Percentiles rank a stretch among this genome's conserved stretches.
Conservation (phyloP, 2,113 vertebrate genomes). For the Rhinolophus ferrumequinum region DNA sequence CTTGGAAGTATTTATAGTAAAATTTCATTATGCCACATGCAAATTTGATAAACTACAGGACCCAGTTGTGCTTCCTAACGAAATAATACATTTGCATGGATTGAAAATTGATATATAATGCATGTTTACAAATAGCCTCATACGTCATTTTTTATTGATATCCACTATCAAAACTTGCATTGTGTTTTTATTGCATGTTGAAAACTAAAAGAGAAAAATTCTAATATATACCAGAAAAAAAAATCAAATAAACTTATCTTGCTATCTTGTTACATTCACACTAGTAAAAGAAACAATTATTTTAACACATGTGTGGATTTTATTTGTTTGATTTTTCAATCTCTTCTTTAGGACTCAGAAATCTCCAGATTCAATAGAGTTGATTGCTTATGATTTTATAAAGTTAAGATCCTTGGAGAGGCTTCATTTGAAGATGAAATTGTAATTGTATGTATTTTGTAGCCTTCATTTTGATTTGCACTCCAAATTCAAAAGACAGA, state of each 20-base stretch:
- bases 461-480: neutral
- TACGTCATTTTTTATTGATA: neutral
- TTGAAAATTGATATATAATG: neutral
- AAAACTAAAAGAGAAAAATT: neutral
- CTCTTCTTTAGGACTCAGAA: neutral
- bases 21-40: neutral
- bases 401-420: neutral
- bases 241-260: constrained; percentile 1
- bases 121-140: neutral
- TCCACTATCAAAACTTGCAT: neutral
- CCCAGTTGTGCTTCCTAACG: neutral
- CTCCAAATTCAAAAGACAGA: neutral
- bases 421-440: neutral
- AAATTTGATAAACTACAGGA: neutral
- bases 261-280: neutral
- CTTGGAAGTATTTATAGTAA: neutral
- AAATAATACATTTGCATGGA: neutral
- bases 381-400: neutral
- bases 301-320: neutral
- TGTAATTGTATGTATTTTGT: neutral
- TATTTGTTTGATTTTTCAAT: neutral
- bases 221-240: neutral
- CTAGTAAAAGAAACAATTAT: neutral
- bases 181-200: neutral
- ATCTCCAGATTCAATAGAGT: neutral